phyloP scores from a whole-genome alignment of 1,140 invertebrate species.

The Meteorus sp. region DNA sequence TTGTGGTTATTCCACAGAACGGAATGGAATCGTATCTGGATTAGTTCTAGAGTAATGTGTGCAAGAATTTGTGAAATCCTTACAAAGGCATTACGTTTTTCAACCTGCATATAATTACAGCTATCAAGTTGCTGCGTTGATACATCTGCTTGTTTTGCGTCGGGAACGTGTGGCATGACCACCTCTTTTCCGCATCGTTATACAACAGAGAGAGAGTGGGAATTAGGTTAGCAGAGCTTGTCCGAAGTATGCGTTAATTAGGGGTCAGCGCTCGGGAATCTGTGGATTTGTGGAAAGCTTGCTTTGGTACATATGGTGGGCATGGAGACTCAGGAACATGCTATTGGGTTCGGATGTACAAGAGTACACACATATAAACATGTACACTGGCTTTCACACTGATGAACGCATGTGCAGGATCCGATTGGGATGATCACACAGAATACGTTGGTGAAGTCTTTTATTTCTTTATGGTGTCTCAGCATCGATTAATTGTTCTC shows the following conservation, averaged over 20 bases:
- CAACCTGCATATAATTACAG: too few species aligned
- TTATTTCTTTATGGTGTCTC: too few species aligned
- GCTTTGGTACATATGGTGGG: neutral
- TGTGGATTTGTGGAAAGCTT: slow-evolving; percentile 29
- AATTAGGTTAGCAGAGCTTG: slow-evolving; percentile 16
- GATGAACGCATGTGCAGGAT: neutral
- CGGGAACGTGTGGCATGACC: neutral
- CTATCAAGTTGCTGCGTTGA: too few species aligned
- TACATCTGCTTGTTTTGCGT: too few species aligned
- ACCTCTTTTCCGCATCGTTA: neutral
- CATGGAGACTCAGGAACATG: neutral
- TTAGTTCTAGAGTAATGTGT: too few species aligned
- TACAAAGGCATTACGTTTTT: too few species aligned
- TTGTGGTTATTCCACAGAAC: too few species aligned
- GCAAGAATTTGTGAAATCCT: too few species aligned
- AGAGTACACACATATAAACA: neutral
- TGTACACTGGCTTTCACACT: neutral
- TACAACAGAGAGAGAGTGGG: neutral
- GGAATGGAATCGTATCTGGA: too few species aligned
- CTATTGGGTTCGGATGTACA: slow-evolving; percentile 15
- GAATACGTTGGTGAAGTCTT: too few species aligned
- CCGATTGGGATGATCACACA: too few species aligned
- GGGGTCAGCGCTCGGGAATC: slow-evolving; percentile 32
- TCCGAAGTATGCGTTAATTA: slow-evolving; percentile 39
- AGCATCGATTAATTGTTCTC: too few species aligned